A percentile compares a stretch with the other conserved stretches of the same genome.
Conservation (phyloP, 2,113 vertebrate genomes). For the Pardalotus punctatus region DNA sequence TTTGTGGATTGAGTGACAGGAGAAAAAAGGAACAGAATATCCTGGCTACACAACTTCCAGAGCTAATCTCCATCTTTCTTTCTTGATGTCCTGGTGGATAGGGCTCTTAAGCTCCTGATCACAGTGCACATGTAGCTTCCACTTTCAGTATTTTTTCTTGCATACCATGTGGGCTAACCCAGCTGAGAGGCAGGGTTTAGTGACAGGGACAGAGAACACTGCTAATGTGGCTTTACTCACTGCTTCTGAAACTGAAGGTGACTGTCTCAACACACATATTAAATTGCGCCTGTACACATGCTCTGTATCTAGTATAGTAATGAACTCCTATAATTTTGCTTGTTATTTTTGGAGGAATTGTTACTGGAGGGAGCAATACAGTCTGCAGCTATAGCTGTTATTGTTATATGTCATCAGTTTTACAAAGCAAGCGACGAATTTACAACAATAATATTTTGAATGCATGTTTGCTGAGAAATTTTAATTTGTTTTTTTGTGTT, state of each 20-base stretch:
- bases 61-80: not conserved
- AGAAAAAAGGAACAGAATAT: not conserved
- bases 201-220: not conserved
- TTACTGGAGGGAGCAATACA: slow-evolving; percentile 9
- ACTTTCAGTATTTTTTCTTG: not conserved
- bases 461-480: slow-evolving; percentile 25
- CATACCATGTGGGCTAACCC: not conserved
- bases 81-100: not conserved
- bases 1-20: not conserved
- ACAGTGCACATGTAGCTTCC: fast-evolving
- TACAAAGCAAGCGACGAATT: not conserved
- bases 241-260: not conserved
- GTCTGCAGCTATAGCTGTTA: not conserved
- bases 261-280: not conserved
- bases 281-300: not conserved
- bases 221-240: not conserved
- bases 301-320: not conserved
- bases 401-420: not conserved
- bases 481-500: slow-evolving; percentile 44
- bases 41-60: not conserved
- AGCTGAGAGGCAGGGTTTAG: not conserved
- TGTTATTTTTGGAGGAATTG: not conserved
- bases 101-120: not conserved
- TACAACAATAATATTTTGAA: slow-evolving; percentile 8
- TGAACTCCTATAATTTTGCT: not conserved